Percentiles rank a stretch among this genome's conserved stretches.
Conservation (phyloP, 1,140 invertebrate species). For the Homarus americanus region DNA sequence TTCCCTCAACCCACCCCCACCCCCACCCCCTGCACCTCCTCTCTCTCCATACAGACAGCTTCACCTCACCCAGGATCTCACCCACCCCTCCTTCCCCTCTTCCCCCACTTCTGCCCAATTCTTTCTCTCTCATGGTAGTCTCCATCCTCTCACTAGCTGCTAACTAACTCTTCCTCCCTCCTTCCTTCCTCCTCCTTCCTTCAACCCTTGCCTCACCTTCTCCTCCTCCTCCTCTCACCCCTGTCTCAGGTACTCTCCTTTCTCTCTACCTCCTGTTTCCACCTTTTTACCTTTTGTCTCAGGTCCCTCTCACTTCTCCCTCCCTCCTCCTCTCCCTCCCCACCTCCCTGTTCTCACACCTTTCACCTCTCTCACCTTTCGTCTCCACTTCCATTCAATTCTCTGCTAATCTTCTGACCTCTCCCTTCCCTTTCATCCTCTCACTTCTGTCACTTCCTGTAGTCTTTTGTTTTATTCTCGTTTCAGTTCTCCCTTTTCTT, state of each 20-base stretch:
- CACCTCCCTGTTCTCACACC: neutral
- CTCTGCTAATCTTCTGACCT: neutral
- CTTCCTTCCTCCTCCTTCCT: neutral
- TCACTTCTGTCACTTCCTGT: too few relatives aligned
- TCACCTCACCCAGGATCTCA: neutral
- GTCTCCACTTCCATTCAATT: neutral
- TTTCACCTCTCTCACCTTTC: neutral
- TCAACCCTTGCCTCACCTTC: neutral
- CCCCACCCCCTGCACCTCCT: neutral
- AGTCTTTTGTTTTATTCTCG: too few relatives aligned
- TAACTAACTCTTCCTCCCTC: neutral
- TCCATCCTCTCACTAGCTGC: neutral
- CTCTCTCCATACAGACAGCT: neutral
- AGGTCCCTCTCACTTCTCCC: neutral
- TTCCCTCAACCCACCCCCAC: neutral
- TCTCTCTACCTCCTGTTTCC: too few relatives aligned
- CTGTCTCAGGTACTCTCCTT: too few relatives aligned
- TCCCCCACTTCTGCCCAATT: neutral
- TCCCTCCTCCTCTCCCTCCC: constrained; percentile 1
- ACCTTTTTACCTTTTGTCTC: too few relatives aligned
- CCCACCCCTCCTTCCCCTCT: neutral
- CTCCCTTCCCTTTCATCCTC: neutral
- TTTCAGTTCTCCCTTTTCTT: neutral
- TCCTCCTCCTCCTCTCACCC: too few relatives aligned
- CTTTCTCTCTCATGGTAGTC: neutral